Conservation (phyloP, 2,113 vertebrate species). For the Oreotrochilus melanogaster region DNA sequence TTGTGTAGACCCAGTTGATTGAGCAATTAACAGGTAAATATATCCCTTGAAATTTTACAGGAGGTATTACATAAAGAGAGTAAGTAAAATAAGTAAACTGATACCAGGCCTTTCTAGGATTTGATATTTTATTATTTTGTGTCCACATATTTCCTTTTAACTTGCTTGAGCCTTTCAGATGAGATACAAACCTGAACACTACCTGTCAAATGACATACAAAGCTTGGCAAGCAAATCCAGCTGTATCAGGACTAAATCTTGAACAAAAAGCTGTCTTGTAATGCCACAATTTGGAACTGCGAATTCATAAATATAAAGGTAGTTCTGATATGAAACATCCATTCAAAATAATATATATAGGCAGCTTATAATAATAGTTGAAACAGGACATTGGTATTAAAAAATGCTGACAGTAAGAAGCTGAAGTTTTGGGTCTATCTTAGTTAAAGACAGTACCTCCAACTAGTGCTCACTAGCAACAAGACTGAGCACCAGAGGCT, state of each 20-base stretch:
- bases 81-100: background rate
- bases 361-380: background rate
- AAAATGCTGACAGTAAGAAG: background rate
- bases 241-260: background rate
- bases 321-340: background rate
- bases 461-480: background rate
- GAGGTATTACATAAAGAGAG: background rate
- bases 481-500: background rate
- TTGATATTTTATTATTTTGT: background rate
- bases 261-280: background rate
- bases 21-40: background rate
- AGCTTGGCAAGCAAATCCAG: background rate
- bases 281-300: background rate
- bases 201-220: background rate
- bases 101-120: background rate
- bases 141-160: background rate
- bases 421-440: background rate
- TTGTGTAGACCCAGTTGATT: background rate
- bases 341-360: background rate
- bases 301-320: background rate
- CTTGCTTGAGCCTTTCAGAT: background rate
- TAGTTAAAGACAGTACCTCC: background rate
- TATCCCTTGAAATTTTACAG: background rate
- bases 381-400: background rate
- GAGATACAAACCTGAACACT: background rate